Conservation (phyloP, 1,140 invertebrate species). For the Popillia japonica region DNA sequence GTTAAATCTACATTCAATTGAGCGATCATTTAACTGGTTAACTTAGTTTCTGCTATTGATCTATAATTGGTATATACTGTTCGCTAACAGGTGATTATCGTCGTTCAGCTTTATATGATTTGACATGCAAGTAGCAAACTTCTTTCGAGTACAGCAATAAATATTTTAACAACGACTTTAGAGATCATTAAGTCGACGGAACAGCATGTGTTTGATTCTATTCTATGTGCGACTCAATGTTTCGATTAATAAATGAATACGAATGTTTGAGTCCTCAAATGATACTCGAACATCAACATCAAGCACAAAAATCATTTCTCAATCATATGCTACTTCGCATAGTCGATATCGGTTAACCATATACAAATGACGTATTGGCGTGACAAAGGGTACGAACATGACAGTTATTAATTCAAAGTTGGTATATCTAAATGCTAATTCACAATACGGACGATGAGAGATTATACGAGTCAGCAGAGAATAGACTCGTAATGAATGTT, state of each 20-base stretch:
- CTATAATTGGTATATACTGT: no score
- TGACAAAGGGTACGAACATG: not conserved
- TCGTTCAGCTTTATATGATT: no score
- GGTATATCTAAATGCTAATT: conserved; percentile 1
- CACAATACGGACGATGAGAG: not conserved
- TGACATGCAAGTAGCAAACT: no score
- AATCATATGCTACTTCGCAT: not conserved
- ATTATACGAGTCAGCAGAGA: not conserved
- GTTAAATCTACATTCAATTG: no score
- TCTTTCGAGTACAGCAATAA: no score
- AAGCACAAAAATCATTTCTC: not conserved
- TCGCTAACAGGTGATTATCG: no score
- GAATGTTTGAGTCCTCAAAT: not conserved
- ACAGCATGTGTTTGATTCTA: not conserved
- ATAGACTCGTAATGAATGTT: not conserved
- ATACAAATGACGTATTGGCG: not conserved
- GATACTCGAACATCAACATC: not conserved
- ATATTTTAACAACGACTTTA: no score
- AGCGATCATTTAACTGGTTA: no score
- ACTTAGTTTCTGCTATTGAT: no score
- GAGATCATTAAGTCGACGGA: not conserved
- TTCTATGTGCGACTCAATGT: not conserved
- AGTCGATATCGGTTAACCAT: not conserved
- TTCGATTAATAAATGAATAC: not conserved
- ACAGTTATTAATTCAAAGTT: not conserved